Percentiles rank a stretch among this genome's conserved stretches.
These are phyloP conservation scores for Tetrapedia diversipes DNA, from an alignment of 2,888 invertebrate species.

Conservation along the genomic window DNA sequence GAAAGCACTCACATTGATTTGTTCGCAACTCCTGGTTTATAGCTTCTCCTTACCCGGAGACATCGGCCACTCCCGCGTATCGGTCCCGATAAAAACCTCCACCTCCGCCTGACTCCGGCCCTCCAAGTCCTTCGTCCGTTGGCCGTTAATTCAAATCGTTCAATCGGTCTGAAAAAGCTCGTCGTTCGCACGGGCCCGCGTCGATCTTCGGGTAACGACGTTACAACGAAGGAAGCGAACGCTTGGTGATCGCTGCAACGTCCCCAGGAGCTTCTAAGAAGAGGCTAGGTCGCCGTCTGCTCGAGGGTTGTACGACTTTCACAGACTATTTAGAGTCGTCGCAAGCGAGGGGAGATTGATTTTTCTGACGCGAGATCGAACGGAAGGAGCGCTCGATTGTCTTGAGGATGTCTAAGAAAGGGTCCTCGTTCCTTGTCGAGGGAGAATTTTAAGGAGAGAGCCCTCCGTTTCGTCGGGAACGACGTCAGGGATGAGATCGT, in stretches of 20 bases:
- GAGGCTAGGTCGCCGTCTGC: no score
- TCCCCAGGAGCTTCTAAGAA: constrained; percentile 8
- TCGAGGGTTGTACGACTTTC: not conserved
- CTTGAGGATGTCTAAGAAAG: not conserved
- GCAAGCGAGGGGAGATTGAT: constrained; percentile 27
- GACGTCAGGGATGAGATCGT: not conserved
- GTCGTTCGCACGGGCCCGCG: constrained; percentile 36
- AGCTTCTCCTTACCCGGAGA: constrained; percentile 66
- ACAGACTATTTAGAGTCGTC: constrained; percentile 5
- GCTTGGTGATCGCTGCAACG: constrained; percentile 13
- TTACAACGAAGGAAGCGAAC: constrained; percentile 36
- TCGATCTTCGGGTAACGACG: constrained; percentile 53
- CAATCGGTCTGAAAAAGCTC: constrained; percentile 66
- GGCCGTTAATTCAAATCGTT: constrained; percentile 72
- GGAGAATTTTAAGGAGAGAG: not conserved
- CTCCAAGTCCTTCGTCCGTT: constrained; percentile 25
- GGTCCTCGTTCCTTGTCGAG: not conserved
- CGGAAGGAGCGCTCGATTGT: not conserved
- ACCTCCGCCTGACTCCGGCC: constrained; percentile 32
- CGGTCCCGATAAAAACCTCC: constrained; percentile 65
- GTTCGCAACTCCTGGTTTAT: constrained; percentile 79
- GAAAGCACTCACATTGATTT: constrained; percentile 80
- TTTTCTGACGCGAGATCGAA: constrained; percentile 12
- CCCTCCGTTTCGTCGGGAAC: not conserved
- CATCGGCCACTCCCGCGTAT: constrained; percentile 64